Evolutionary conservation across 2,797 vertebrate species (phyloP).

Genomic region (Dendrocincla tyrannina): DNA sequence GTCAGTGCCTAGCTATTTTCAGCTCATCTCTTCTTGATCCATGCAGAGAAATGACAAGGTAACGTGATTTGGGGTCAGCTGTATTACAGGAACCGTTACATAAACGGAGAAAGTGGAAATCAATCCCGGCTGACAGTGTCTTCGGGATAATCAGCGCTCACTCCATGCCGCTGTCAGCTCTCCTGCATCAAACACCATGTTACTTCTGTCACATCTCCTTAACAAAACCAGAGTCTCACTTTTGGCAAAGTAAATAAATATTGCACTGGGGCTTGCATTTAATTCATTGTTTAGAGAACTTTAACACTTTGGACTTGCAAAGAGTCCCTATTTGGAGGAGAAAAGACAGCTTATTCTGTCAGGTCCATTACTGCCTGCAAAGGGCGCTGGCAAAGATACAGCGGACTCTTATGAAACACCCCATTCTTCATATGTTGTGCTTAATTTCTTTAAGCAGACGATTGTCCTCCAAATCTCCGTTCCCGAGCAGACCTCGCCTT

Average conservation of each 20-base stretch:
- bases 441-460: not conserved
- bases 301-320: slow-evolving; percentile 54
- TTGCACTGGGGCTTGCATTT: slow-evolving; percentile 64
- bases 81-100: slow-evolving; percentile 90
- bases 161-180: slow-evolving; percentile 84
- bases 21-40: slow-evolving; percentile 91
- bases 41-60: slow-evolving; percentile 95
- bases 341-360: not conserved
- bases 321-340: not conserved
- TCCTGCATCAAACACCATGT: slow-evolving; percentile 78
- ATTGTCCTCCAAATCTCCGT: not conserved
- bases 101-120: slow-evolving; percentile 87
- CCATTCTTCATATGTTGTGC: not conserved
- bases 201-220: slow-evolving; percentile 84
- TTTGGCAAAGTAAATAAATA: slow-evolving; percentile 83
- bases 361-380: not conserved
- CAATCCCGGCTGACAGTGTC: slow-evolving; percentile 96
- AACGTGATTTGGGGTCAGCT: slow-evolving; percentile 90
- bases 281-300: slow-evolving; percentile 58
- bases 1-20: slow-evolving; percentile 90
- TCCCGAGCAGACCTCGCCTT: not conserved
- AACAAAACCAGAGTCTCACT: slow-evolving; percentile 77
- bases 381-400: not conserved
- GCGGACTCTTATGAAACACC: not conserved
- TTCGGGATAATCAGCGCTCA: slow-evolving; percentile 91